phyloP scores from a whole-genome alignment of 2,113 vertebrate genomes.

The Bujurquina vittata region DNA sequence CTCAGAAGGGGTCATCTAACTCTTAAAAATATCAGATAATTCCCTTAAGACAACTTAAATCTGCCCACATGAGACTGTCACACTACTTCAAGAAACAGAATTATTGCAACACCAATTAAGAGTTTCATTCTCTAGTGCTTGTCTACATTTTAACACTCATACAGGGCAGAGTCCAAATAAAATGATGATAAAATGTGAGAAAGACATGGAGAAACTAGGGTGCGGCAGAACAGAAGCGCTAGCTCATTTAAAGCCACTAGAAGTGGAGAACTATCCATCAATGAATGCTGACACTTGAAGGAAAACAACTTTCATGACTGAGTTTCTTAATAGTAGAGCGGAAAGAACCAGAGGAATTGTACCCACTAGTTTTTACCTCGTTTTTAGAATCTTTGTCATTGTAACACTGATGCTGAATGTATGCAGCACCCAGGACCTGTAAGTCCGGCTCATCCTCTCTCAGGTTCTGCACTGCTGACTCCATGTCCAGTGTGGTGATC shows the following conservation, averaged over 20 bases:
- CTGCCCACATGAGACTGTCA: not conserved
- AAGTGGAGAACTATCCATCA: conserved; percentile 6
- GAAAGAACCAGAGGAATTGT: conserved; percentile 2
- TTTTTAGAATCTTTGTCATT: conserved; percentile 86
- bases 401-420: conserved; percentile 95
- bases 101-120: not conserved
- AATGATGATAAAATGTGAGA: not conserved
- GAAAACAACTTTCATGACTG: conserved; percentile 15
- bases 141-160: too few relatives aligned
- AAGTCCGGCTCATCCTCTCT: conserved; percentile 83
- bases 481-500: conserved; percentile 85
- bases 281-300: not conserved
- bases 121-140: too few relatives aligned
- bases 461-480: conserved; percentile 87
- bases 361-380: conserved; percentile 80
- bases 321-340: conserved; percentile 21
- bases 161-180: not conserved
- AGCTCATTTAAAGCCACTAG: not conserved
- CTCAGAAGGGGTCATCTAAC: not conserved
- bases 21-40: not conserved
- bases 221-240: not conserved
- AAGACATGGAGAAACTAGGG: not conserved
- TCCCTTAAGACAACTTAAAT: not conserved
- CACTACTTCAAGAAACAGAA: not conserved
- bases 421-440: conserved; percentile 91